These are phyloP conservation scores for Chrysolina oricalcia DNA, from an alignment of 2,888 invertebrate genomes.

Conservation along the genomic window DNA sequence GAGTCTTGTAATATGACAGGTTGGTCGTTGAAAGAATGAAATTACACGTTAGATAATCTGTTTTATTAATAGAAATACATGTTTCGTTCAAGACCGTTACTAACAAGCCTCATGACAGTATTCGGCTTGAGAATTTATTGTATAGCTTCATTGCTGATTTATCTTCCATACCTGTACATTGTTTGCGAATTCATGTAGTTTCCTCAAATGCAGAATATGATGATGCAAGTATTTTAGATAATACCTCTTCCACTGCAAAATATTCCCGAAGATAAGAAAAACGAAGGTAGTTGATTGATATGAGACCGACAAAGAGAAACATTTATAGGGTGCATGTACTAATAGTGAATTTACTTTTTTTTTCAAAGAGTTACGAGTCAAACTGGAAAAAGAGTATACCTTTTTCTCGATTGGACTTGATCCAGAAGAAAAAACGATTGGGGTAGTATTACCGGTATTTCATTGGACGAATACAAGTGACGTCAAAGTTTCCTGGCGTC, in stretches of 20 bases:
- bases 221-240: background rate
- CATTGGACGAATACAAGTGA: too few relatives aligned
- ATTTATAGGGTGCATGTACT: too few relatives aligned
- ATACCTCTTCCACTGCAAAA: background rate
- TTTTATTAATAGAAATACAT: conserved; percentile 39
- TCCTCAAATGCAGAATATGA: background rate
- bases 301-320: too few relatives aligned
- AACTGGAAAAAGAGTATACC: too few relatives aligned
- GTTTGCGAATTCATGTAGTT: conserved; percentile 4
- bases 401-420: too few relatives aligned
- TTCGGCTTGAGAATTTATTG: conserved; percentile 2
- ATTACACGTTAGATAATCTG: conserved; percentile 41
- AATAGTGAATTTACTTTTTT: too few relatives aligned
- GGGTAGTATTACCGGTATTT: too few relatives aligned
- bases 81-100: conserved; percentile 21
- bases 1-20: conserved; percentile 34
- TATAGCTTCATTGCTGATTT: background rate
- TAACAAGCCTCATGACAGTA: conserved; percentile 30
- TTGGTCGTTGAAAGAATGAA: conserved; percentile 29
- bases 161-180: background rate
- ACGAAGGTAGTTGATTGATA: too few relatives aligned
- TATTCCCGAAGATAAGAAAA: background rate
- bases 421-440: too few relatives aligned
- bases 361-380: too few relatives aligned
- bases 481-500: too few relatives aligned